Evolutionary conservation across 2,797 vertebrate species (phyloP).

Genomic region (Ceryle rudis): DNA sequence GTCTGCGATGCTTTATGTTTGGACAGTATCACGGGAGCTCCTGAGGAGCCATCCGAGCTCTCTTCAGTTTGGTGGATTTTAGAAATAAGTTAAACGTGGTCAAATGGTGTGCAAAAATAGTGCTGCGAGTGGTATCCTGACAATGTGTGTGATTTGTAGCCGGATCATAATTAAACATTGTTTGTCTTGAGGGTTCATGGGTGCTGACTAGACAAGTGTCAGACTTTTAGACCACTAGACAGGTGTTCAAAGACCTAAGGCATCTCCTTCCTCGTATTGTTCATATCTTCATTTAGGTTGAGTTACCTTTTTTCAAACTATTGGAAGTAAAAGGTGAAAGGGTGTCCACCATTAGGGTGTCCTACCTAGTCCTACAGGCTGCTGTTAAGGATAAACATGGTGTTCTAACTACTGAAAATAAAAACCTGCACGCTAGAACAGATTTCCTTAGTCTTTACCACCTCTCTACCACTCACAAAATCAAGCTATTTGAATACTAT

Average conservation of each 20-base stretch:
- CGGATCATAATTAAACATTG: background rate
- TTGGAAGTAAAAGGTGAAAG: background rate
- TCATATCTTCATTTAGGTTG: background rate
- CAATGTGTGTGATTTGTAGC: background rate
- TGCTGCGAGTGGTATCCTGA: background rate
- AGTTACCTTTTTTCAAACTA: background rate
- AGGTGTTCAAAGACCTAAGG: background rate
- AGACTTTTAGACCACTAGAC: background rate
- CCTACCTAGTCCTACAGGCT: background rate
- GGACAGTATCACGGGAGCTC: background rate
- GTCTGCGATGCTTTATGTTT: background rate
- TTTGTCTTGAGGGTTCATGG: background rate
- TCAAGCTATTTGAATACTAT: background rate
- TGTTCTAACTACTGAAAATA: background rate
- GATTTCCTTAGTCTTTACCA: background rate
- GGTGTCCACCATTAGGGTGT: background rate
- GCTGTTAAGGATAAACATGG: background rate
- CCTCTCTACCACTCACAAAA: background rate
- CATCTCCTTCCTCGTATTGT: background rate
- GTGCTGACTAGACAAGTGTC: background rate
- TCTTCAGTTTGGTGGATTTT: background rate
- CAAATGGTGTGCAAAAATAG: background rate
- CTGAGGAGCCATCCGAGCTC: background rate
- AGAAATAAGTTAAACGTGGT: background rate
- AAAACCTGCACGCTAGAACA: background rate